A percentile compares a stretch with the other conserved stretches of the same genome.
These are phyloP conservation scores for Lipotes vexillifer DNA, from an alignment of 2,113 vertebrate genomes.

Conservation along the genomic window DNA sequence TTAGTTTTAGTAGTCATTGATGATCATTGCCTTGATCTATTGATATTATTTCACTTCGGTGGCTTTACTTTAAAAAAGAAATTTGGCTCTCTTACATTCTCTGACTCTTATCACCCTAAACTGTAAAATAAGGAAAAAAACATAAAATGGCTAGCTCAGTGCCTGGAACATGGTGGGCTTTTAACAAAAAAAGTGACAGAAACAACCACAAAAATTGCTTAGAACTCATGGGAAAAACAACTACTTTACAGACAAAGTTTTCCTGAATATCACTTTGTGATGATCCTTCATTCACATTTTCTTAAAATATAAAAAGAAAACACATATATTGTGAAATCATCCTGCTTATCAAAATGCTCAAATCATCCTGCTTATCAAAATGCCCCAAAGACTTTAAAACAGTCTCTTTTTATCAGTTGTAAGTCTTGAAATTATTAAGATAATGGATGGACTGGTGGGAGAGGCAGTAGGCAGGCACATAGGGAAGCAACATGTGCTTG, in stretches of 20 bases:
- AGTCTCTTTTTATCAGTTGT: not conserved
- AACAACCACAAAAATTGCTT: not conserved
- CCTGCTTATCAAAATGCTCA: conserved; percentile 6
- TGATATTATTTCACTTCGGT: not conserved
- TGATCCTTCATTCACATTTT: not conserved
- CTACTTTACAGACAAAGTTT: not conserved
- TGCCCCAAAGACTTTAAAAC: not conserved
- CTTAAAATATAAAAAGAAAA: not conserved
- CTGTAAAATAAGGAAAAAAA: not conserved
- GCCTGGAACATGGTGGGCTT: not conserved
- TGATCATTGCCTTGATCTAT: not conserved
- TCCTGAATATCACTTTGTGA: not conserved
- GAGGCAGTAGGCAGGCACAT: not conserved
- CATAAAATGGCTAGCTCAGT: not conserved
- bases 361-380: not conserved
- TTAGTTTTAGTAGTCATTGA: not conserved
- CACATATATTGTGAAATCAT: not conserved
- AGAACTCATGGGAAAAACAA: not conserved
- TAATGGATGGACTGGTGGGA: not conserved
- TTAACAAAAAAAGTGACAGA: not conserved
- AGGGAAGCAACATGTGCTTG: not conserved
- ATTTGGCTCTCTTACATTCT: not conserved
- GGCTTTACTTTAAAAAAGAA: too few relatives aligned
- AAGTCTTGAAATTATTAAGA: conserved; percentile 11
- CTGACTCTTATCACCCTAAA: not conserved